phyloP scores from a whole-genome alignment of 2,888 invertebrate genomes.

The Patella ulyssiponensis region DNA sequence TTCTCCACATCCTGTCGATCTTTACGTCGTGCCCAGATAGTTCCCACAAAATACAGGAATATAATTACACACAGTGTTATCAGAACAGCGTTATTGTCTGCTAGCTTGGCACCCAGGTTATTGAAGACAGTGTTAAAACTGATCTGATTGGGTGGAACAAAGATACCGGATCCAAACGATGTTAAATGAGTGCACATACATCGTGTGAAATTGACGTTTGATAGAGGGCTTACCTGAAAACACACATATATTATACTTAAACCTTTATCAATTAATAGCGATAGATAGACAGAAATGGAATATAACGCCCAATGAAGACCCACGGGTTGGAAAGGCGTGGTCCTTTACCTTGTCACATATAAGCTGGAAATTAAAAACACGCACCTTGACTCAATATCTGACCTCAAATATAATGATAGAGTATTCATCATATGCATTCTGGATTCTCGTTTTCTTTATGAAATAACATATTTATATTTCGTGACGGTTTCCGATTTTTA shows the following conservation, averaged over 20 bases:
- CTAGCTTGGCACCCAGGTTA: conserved; percentile 62
- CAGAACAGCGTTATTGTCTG: conserved; percentile 70
- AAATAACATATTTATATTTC: not conserved
- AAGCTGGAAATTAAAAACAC: too few relatives aligned
- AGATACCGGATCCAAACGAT: conserved; percentile 58
- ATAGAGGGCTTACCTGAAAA: conserved; percentile 44
- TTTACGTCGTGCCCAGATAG: conserved; percentile 66
- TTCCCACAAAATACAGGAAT: conserved; percentile 59
- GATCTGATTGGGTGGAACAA: conserved; percentile 70
- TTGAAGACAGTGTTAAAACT: conserved; percentile 71
- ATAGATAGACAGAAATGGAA: too few relatives aligned
- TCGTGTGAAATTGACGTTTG: conserved; percentile 44
- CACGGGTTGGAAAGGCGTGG: too few relatives aligned
- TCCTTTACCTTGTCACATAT: too few relatives aligned
- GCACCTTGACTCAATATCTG: not conserved
- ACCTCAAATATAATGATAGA: not conserved
- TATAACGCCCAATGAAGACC: too few relatives aligned
- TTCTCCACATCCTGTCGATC: conserved; percentile 66
- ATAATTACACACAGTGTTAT: conserved; percentile 65
- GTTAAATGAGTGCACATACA: conserved; percentile 54
- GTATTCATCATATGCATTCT: not conserved
- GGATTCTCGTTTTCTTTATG: not conserved
- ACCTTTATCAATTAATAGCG: too few relatives aligned
- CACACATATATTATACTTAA: not conserved
- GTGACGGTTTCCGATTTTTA: too few relatives aligned